Base-by-base conservation (phyloP, 1,140 invertebrate genomes). In the Drosophila novamexicana region DNA sequence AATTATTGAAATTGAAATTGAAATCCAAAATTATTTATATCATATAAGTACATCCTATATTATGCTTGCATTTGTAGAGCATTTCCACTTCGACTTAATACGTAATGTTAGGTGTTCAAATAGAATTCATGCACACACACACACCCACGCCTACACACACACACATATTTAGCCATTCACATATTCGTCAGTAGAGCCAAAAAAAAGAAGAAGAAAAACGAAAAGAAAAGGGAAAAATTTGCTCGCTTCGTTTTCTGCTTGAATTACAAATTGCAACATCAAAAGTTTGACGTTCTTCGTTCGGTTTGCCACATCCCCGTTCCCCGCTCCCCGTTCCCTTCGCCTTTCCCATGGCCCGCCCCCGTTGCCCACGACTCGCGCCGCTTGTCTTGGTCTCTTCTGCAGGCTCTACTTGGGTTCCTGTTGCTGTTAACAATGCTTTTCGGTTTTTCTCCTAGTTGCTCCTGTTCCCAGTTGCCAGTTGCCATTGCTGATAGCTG, bases 181-280 rank as follows among this genome's bases (percentile, higher is more conserved):
- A 81, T 66, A 77, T 68, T 75, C 71, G 71, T 69, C 65, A 56
- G 70, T 22, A 42, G 66, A 66, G 73, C 57, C 53, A 47, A 58
- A 81, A 63, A 75, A 59, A 62, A 29, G 32, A 62, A 52, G 29
- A 57, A 34, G 34, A 47, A 65, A 32, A 68, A 65, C 37, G 64
- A 42, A 72, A 75, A n/a, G 40, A 14, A 63, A 56, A 59, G 22
- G 49, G 62, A 78, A 82, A 89, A 88, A 82, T 77, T 82, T 85
- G 78, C 69, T 80, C 81, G 81, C 86, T 85, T 90, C 86, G 86
- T 90, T 90, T 90, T 90, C 86, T 90, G 86, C 86, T 90, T 90
- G 86, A 90, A 90, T 90, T 90, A 90, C 89, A 91, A 91, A 89
- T 91, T 91, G 89, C 89, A 89, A 91, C 83, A 89, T 91, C 89